These are phyloP conservation scores for Thomomys bottae DNA, from an alignment of 2,113 vertebrate genomes.

Conservation along the genomic window DNA sequence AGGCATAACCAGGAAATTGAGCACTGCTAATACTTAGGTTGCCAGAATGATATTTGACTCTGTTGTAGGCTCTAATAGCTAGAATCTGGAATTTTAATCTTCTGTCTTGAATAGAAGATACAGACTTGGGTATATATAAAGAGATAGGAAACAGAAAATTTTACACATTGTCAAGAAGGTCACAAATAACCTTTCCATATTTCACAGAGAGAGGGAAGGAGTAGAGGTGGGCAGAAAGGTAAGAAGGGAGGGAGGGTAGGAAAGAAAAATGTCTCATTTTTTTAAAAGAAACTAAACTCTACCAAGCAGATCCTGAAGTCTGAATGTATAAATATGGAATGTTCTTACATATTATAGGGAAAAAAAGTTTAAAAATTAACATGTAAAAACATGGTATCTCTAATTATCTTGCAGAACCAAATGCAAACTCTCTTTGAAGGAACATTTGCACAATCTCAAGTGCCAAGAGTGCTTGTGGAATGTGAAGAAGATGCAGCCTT, in stretches of 20 bases:
- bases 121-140: not conserved
- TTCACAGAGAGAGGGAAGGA: not conserved
- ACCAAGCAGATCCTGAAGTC: conserved; percentile 1
- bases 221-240: too few species aligned
- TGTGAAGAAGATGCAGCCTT: not conserved
- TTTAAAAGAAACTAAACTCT: conserved; percentile 38
- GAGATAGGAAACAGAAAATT: conserved; percentile 42
- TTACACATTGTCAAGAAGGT: conserved; percentile 21
- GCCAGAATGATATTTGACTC: not conserved
- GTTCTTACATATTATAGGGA: conserved; percentile 13
- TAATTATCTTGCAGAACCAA: conserved; percentile 39
- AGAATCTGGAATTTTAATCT: conserved; percentile 35
- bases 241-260: not conserved
- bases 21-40: not conserved
- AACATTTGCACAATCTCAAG: not conserved
- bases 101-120: conserved; percentile 17
- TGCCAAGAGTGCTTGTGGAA: not conserved
- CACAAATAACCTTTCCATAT: not conserved
- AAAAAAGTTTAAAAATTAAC: conserved; percentile 24
- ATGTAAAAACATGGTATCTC: not conserved
- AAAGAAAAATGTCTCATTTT: not conserved
- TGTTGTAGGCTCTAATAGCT: not conserved
- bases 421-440: not conserved
- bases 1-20: conserved; percentile 1
- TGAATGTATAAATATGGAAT: not conserved